Evolutionary conservation across 2,113 vertebrate species (phyloP).

Genomic region (Ceuthmochares aereus): DNA sequence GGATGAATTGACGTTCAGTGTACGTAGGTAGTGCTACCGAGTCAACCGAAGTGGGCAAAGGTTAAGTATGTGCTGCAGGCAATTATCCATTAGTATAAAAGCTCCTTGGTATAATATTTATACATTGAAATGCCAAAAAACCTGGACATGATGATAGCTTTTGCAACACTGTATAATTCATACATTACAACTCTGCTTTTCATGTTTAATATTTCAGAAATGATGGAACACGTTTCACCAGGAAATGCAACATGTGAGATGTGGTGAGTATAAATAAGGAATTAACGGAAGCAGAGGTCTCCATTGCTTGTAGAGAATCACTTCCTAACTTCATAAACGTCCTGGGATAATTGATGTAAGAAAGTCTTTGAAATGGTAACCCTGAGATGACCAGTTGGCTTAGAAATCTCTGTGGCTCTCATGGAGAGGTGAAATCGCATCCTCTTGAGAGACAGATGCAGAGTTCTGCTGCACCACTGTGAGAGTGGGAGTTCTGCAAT

Average conservation of each 20-base stretch:
- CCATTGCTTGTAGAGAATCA: not conserved
- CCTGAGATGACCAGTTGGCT: not conserved
- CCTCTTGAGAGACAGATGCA: not conserved
- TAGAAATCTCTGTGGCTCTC: not conserved
- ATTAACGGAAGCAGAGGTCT: not conserved
- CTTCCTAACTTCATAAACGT: not conserved
- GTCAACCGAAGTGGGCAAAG: not conserved
- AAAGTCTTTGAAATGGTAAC: not conserved
- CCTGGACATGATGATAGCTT: not conserved
- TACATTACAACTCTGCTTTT: not conserved
- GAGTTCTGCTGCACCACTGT: not conserved
- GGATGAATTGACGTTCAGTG: not conserved
- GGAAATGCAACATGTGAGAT: not conserved
- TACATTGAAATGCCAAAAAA: slow-evolving; percentile 1
- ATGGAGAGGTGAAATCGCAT: not conserved
- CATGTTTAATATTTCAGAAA: slow-evolving; percentile 12
- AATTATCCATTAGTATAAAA: slow-evolving; percentile 54
- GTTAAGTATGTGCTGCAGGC: slow-evolving; percentile 33
- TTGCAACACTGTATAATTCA: slow-evolving; percentile 12
- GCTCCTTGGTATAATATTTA: slow-evolving; percentile 32
- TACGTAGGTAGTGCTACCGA: not conserved
- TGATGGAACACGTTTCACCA: not conserved
- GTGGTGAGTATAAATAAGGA: not conserved
- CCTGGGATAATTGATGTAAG: not conserved
- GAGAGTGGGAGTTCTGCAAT: not conserved